These are phyloP conservation scores for Octodon degus DNA, from an alignment of 2,113 vertebrate species.

Conservation along the genomic window DNA sequence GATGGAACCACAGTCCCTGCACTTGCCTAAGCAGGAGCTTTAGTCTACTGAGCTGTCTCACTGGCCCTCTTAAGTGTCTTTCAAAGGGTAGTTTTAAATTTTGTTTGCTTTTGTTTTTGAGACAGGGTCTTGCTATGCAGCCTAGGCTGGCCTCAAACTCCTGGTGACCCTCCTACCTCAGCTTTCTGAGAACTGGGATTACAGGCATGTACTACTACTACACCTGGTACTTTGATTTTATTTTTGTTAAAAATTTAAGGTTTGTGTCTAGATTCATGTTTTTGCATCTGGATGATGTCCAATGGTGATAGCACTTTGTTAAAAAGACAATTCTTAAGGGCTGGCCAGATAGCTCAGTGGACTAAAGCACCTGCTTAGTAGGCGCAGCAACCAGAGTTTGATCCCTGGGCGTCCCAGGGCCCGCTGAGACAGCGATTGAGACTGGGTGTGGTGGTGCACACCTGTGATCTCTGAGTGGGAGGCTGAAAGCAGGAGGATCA, in stretches of 20 bases:
- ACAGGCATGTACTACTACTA: not conserved
- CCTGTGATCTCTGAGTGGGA: no score
- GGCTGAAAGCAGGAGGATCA: no score
- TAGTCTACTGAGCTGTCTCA: no score
- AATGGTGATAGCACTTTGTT: not conserved
- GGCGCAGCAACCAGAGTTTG: no score
- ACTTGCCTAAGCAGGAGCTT: no score
- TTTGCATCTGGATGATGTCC: not conserved
- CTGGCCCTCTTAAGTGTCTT: not conserved
- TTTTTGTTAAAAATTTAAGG: not conserved
- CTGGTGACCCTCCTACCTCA: not conserved
- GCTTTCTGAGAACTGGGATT: not conserved
- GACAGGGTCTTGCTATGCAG: not conserved
- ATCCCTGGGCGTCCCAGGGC: no score
- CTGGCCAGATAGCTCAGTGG: no score
- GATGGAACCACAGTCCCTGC: no score
- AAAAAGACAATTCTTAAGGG: no score
- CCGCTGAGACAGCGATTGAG: no score
- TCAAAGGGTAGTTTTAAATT: not conserved
- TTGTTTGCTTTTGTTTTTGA: conserved; percentile 9
- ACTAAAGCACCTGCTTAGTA: no score
- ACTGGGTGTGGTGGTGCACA: no score
- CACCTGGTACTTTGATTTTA: not conserved
- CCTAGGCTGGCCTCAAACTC: not conserved
- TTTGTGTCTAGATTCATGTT: not conserved